phyloP scores from a whole-genome alignment of 2,113 vertebrate species.

The Orthochromis indermauri region DNA sequence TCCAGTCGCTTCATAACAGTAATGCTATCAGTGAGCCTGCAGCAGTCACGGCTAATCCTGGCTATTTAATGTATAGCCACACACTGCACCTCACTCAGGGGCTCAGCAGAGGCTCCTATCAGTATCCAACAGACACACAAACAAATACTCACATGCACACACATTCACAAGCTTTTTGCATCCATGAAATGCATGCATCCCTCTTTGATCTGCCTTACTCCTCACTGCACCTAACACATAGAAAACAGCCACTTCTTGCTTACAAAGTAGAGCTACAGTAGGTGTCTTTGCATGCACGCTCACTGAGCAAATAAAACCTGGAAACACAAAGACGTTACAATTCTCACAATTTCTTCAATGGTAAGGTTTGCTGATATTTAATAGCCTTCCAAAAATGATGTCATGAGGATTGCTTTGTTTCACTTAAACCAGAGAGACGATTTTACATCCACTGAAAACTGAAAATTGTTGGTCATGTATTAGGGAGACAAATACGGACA shows the following conservation, averaged over 20 bases:
- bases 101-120: constrained; percentile 40
- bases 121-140: constrained; percentile 15
- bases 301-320: neutral
- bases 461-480: neutral
- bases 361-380: neutral
- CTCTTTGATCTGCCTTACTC: constrained; percentile 14
- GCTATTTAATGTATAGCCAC: constrained; percentile 58
- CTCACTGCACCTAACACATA: neutral
- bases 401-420: neutral
- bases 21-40: constrained; percentile 45
- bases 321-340: neutral
- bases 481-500: neutral
- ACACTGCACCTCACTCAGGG: constrained; percentile 31
- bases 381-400: neutral
- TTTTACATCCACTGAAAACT: neutral
- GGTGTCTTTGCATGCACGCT: neutral
- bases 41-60: constrained; percentile 52
- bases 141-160: neutral
- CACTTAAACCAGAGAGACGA: neutral
- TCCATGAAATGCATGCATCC: constrained; percentile 8
- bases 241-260: neutral
- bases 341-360: neutral
- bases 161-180: neutral
- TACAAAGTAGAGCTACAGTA: neutral
- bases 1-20: constrained; percentile 38